Evolutionary conservation across 2,888 invertebrate genomes (phyloP), one percentile per base, ranked within the genome.

Genomic region (Limnephilus auricula): DNA sequence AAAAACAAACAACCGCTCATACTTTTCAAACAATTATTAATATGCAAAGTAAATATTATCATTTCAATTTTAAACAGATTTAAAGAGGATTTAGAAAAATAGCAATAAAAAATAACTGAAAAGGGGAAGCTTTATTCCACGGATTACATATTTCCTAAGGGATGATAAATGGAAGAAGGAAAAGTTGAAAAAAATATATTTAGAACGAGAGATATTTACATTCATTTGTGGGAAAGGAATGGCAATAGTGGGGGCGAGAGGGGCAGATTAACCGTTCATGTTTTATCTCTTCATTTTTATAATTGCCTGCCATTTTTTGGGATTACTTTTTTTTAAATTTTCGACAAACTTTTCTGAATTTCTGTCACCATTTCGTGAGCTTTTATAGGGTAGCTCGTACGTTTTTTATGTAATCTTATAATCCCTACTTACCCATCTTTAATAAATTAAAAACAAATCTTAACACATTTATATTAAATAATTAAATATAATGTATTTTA

Each of bases 231-330:
- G 40, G 89, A 89, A 79, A 79, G 89, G 82, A 83, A 50, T 50
- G 83, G 83, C 80, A n/a, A 89, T 82, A 89, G 89, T 31, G 79
- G 82, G 50, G 85, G 79, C 45, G 88, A 90, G 79, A 83, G 84
- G 90, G 92, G 90, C 90, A 92, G 92, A 92, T 92, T 91, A 93
- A 93, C 93, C 92, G 92, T 91, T 92, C 92, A 91, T 93, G 92
- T 92, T 92, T 93, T 93, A 93, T 93, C 93, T 93, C 93, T 93
- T 93, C 93, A 93, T 93, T 93, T 65, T 92, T 93, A 93, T 93
- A 93, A 93, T 93, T 93, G 93, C 93, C 93, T 93, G 92, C 93
- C 93, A 93, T 93, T 93, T 93, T 92, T 93, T 88, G 91, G 93
- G 92, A 92, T 93, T 92, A 92, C 92, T 89, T 91, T 91, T 92